These are phyloP conservation scores for Corythornis leucogaster DNA, from an alignment of 2,797 vertebrate genomes.

Conservation along the genomic window DNA sequence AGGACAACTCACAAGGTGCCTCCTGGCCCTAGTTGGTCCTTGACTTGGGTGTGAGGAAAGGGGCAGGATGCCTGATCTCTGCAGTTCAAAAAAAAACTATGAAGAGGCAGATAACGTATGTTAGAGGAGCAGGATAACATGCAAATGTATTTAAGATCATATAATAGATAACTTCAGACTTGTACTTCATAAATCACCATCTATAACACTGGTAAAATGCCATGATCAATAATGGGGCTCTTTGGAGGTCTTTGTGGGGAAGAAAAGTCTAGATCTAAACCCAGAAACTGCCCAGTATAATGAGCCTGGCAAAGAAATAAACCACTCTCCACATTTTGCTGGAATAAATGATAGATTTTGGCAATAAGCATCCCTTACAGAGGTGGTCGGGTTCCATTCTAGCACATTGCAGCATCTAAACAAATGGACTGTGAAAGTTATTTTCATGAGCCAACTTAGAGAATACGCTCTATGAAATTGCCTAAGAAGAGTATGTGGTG, in stretches of 20 bases:
- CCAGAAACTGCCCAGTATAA: background rate
- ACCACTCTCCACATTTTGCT: background rate
- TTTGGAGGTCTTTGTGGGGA: background rate
- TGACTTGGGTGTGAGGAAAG: background rate
- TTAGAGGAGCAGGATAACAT: background rate
- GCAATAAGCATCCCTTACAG: background rate
- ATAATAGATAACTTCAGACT: background rate
- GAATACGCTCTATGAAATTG: constrained; percentile 11
- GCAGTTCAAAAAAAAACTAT: background rate
- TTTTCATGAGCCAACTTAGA: constrained; percentile 34
- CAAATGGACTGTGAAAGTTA: constrained; percentile 42
- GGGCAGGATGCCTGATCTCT: background rate
- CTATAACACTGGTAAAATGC: background rate
- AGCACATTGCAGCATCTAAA: background rate
- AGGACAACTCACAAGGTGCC: background rate
- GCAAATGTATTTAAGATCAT: background rate
- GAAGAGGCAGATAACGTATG: background rate
- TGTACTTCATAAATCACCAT: background rate
- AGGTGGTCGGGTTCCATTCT: background rate
- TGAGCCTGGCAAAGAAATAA: background rate
- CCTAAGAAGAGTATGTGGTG: background rate
- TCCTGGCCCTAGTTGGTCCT: background rate
- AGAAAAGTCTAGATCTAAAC: background rate
- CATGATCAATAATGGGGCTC: background rate
- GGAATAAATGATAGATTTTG: background rate